A percentile compares a stretch with the other conserved stretches of the same genome.
Evolutionary conservation across 2,797 vertebrate genomes (phyloP).

Genomic region (Valencia hispanica): DNA sequence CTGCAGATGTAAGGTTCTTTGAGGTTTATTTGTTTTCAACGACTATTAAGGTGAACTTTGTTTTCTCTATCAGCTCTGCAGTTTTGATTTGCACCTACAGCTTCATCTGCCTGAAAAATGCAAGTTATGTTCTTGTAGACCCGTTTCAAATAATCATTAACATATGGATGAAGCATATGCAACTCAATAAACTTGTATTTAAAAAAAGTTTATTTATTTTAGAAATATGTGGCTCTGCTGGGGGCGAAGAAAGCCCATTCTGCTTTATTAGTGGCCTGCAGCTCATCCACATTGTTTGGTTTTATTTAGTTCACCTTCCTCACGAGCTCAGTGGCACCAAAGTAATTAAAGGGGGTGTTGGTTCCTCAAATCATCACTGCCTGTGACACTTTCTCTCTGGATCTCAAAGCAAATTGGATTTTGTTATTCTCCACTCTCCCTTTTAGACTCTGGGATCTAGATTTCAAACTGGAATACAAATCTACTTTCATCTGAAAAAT

Average conservation of each 20-base stretch:
- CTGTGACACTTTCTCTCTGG: neutral
- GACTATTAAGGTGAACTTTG: slow-evolving; percentile 16
- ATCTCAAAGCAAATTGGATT: neutral
- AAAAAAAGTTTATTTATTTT: too few relatives aligned
- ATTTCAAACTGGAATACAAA: neutral
- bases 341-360: neutral
- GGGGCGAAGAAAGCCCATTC: too few relatives aligned
- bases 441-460: neutral
- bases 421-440: neutral
- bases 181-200: too few relatives aligned
- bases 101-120: slow-evolving; percentile 37
- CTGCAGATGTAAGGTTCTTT: slow-evolving; percentile 15
- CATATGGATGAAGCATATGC: slow-evolving; percentile 6
- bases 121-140: slow-evolving; percentile 12
- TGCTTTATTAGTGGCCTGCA: neutral
- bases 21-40: slow-evolving; percentile 17
- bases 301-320: neutral
- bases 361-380: neutral
- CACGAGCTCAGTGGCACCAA: neutral
- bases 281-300: neutral
- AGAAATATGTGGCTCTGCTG: neutral
- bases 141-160: neutral
- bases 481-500: slow-evolving; percentile 10
- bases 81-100: slow-evolving; percentile 39
- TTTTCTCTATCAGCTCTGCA: slow-evolving; percentile 39